These are phyloP conservation scores for Percopsis omiscomaycus DNA, from an alignment of 2,797 vertebrate genomes.

Conservation along the genomic window DNA sequence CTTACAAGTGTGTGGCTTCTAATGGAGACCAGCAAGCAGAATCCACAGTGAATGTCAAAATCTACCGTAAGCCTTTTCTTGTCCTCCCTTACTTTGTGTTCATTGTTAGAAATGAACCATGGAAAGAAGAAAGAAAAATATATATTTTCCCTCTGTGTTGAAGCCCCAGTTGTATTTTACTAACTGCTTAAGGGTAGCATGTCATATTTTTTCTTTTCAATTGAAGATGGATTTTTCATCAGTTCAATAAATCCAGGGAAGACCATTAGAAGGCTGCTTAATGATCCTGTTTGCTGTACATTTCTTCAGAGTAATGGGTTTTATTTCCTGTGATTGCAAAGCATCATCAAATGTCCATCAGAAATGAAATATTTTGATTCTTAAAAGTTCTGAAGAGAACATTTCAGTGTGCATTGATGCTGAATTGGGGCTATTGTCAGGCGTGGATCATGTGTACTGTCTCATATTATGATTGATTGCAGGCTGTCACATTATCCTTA, in stretches of 20 bases:
- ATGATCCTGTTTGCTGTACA: conserved; percentile 73
- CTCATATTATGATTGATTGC: conserved; percentile 21
- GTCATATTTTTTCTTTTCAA: conserved; percentile 66
- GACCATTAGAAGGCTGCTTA: conserved; percentile 72
- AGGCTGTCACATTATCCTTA: neutral
- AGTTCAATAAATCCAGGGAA: conserved; percentile 72
- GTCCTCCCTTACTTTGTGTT: neutral
- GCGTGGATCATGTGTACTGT: conserved; percentile 13
- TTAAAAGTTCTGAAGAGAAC: conserved; percentile 43
- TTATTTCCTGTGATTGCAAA: conserved; percentile 68
- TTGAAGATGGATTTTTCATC: conserved; percentile 73
- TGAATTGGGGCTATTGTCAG: conserved; percentile 11
- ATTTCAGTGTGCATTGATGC: conserved; percentile 30
- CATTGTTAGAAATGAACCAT: neutral
- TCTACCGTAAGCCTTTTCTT: conserved; percentile 87
- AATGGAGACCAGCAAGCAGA: conserved; percentile 84
- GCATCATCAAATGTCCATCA: conserved; percentile 66
- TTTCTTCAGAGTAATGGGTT: conserved; percentile 72
- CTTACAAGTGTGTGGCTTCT: conserved; percentile 92
- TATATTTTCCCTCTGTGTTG: conserved; percentile 44
- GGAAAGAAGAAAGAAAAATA: conserved; percentile 6
- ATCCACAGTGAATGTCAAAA: conserved; percentile 93
- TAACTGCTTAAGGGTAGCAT: conserved; percentile 69
- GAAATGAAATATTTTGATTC: conserved; percentile 39
- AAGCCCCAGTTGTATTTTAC: conserved; percentile 63